A percentile compares a stretch with the other conserved stretches of the same genome.
Conservation (phyloP, 2,797 vertebrate species). For the Ptychadena robeensis region DNA sequence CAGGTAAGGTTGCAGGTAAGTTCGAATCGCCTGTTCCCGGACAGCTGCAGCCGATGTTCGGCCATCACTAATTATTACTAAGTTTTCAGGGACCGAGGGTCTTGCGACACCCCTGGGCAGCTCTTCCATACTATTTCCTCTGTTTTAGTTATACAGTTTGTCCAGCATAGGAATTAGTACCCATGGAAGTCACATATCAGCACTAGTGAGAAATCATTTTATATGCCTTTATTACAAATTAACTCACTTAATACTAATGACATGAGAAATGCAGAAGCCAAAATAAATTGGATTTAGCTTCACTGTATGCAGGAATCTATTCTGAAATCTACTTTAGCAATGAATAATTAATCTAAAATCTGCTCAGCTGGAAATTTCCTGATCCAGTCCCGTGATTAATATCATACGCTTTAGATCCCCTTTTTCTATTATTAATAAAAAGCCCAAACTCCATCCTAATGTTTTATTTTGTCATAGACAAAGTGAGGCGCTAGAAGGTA, state of each 20-base stretch:
- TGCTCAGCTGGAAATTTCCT: not conserved
- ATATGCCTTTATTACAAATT: conserved; percentile 3
- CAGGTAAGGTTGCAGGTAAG: no score
- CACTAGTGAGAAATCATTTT: not conserved
- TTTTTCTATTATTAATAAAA: not conserved
- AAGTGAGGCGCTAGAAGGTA: no score
- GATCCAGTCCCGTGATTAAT: not conserved
- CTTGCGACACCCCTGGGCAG: no score
- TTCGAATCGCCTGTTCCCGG: no score
- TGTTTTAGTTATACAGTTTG: no score
- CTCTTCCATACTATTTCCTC: no score
- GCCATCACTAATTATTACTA: no score
- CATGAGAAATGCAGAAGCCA: conserved; percentile 13
- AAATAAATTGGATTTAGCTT: conserved; percentile 26
- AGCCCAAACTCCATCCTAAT: no score
- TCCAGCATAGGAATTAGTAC: not conserved
- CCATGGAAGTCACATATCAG: not conserved
- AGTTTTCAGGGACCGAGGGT: no score
- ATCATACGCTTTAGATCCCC: not conserved
- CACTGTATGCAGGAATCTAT: conserved; percentile 4
- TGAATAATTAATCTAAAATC: not conserved
- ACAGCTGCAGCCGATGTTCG: no score
- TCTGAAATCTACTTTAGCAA: not conserved
- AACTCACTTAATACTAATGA: not conserved
- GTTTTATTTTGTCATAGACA: no score